These are phyloP conservation scores for Polypterus senegalus DNA, from an alignment of 2,113 vertebrate genomes.

Conservation along the genomic window DNA sequence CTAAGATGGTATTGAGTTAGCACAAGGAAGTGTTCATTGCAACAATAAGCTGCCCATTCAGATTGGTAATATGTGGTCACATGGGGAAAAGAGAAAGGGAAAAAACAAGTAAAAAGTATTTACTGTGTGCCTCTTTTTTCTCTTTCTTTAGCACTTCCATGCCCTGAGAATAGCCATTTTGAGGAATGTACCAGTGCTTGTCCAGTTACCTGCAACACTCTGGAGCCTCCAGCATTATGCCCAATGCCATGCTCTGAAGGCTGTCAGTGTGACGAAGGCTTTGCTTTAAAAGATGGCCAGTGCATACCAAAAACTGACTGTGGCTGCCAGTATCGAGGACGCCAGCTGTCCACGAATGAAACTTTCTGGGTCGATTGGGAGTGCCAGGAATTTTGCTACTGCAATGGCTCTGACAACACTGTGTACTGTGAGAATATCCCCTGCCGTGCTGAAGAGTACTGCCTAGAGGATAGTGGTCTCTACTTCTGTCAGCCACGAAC, in stretches of 20 bases:
- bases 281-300: slow-evolving; percentile 53
- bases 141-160: slow-evolving; percentile 64
- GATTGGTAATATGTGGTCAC: too few relatives aligned
- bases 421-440: slow-evolving; percentile 73
- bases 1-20: too few relatives aligned
- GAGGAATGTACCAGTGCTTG: slow-evolving; percentile 79
- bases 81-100: too few relatives aligned
- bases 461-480: slow-evolving; percentile 66
- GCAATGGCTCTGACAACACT: slow-evolving; percentile 85
- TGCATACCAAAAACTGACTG: slow-evolving; percentile 75
- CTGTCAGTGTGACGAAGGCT: slow-evolving; percentile 83
- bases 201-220: slow-evolving; percentile 68
- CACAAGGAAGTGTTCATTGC: too few relatives aligned
- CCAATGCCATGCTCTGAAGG: slow-evolving; percentile 69
- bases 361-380: slow-evolving; percentile 90
- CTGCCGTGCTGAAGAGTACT: slow-evolving; percentile 76
- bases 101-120: too few relatives aligned
- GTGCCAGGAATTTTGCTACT: slow-evolving; percentile 89
- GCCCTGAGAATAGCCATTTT: slow-evolving; percentile 85
- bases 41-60: too few relatives aligned
- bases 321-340: slow-evolving; percentile 74
- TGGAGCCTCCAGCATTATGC: slow-evolving; percentile 62
- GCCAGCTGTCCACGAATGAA: slow-evolving; percentile 73
- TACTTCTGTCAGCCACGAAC: slow-evolving; percentile 74
- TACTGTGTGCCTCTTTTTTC: slow-evolving; percentile 1